Base-by-base conservation (phyloP, 2,888 invertebrate genomes). In the Nasonia oneida region DNA sequence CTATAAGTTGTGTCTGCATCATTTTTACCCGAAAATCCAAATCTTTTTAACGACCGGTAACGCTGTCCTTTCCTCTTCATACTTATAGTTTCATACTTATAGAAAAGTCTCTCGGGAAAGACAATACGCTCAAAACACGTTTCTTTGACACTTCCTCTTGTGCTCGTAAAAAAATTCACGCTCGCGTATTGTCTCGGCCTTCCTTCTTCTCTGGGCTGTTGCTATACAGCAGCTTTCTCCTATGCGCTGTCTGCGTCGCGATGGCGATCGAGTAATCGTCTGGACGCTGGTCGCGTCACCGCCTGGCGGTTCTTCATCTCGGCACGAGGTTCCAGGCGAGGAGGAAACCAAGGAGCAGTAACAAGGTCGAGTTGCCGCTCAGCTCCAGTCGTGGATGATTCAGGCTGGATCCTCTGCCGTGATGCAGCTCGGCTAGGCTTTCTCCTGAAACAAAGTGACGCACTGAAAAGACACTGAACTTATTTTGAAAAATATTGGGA, bases 371-470 rank as follows among this genome's bases (percentile, higher is more conserved):
- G 15, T n/a, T 39, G 57, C 84, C 84, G 73, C 87, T 74, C 83
- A 88, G 86, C 74, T 88, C 79, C 78, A 91, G 67, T 88, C 89
- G 84, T 92, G 94, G 88, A 14, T 87, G 87, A 18, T 79, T 84
- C 73, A 79, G 57, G 71, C 86, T 87, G 64, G 89, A 90, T 14
- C 90, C 93, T 79, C 91, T 90, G 64, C 94, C 94, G 88, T 95
- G 95, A 92, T 95, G 95, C 89, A 95, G 91, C 92, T 95, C 95
- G 77, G 95, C 95, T 93, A 95, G 94, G 93, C 95, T 95, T 94
- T 95, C 95, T 94, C 95, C 95, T 95, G 93, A 90, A 93, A 93
- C 92, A 93, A 90, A 90, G 89, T 87, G 74, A 83, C 75, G 86
- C 90, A 92, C 91, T 92, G 89, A 91, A 90, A 88, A 79, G 88